Base-by-base conservation (phyloP, 2,797 vertebrate species). In the Masticophis lateralis region DNA sequence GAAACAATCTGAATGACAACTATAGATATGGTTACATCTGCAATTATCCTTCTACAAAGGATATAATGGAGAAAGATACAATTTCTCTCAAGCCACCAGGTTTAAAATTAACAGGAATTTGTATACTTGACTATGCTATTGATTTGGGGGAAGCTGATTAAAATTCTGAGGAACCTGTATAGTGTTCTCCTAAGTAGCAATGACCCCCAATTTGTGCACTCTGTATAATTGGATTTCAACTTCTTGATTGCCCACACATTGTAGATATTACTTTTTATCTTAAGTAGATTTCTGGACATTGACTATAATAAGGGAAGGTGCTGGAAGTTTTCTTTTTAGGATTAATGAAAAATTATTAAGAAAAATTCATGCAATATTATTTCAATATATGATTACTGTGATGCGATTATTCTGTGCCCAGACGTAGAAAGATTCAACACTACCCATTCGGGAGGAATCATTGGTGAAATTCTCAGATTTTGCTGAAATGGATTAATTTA, bases 11-110 rank as follows among this genome's bases (percentile, higher is more conserved):
- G 37, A 51, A 51, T 63, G n/a, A 63, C 22, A 28, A 28, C 59
- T 79, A 53, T 32, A 61, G 51, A 86, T 43, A 18, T 47, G 53
- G 47, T 59, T 47, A 4, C 32, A 43, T 51, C 7, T 60, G 57
- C 56, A 61, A 86, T 53, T 28, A 28, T 61, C 22, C 6, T 18
- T 8, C 86, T 91, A 53, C 8, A 12, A n/a, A 47, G 51, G 16
- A 91, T 14, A 83, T 47, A 61, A 91, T 86, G 32, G 11, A 91
- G 56, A 95, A 93, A 86, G 74, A 83, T 47, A 43, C 8, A 83
- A 83, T 83, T 83, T 83, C 37, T 47, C 9, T 83, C 74, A 83
- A 83, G 47, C 37, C 10, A 25, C 20, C 37, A 83, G 37, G 6
- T 37, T 74, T 74, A 74, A 47, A 47, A 83, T 47, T 83, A 47